Conservation (phyloP, 2,888 invertebrate genomes). For the Sphecodes monilicornis region DNA sequence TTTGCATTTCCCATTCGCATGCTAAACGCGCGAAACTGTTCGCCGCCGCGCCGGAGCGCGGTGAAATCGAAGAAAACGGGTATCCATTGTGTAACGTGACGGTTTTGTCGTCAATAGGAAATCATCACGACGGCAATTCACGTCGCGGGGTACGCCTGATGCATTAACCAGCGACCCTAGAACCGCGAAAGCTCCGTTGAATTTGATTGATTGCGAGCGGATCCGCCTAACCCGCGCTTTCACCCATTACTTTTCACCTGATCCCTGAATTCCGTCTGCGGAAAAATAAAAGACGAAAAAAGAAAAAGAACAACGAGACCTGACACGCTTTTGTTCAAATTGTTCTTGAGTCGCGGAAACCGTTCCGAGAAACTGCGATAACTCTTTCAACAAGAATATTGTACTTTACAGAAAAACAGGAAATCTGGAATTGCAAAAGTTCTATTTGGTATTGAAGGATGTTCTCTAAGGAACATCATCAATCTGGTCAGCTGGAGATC, state of each 20-base stretch:
- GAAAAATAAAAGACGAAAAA: neutral
- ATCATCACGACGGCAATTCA: constrained; percentile 60
- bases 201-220: constrained; percentile 55
- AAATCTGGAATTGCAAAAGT: no score
- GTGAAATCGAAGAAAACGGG: constrained; percentile 75
- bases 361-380: neutral
- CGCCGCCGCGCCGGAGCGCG: constrained; percentile 23
- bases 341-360: neutral
- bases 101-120: constrained; percentile 59
- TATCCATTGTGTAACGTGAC: constrained; percentile 61
- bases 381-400: no score
- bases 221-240: neutral
- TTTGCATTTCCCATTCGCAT: constrained; percentile 44
- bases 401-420: no score
- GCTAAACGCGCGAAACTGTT: constrained; percentile 32
- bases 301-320: no score
- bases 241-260: neutral
- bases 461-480: no score
- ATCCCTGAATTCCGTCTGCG: neutral
- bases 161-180: constrained; percentile 57
- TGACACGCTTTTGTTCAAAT: neutral
- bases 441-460: no score
- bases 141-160: constrained; percentile 50
- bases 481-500: no score
- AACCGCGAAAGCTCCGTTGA: constrained; percentile 41